Base-by-base conservation (phyloP, 1,140 invertebrate genomes). In the Andricus grossulariae region DNA sequence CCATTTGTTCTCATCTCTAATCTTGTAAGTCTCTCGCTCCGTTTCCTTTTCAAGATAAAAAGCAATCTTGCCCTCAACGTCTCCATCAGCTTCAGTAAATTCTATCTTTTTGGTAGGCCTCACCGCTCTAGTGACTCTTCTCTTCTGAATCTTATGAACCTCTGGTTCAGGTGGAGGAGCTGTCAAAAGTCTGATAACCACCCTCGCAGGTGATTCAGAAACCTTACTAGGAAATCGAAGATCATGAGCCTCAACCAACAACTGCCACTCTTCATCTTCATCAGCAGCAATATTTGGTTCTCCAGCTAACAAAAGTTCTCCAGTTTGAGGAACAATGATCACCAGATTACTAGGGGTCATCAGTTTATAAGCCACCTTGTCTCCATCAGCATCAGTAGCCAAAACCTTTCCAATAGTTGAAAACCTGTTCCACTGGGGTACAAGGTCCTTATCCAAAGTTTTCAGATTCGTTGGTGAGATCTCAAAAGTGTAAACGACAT, bases 21-120 rank as follows among this genome's bases (percentile, higher is more conserved):
- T 97, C 91, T 98, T 98, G 88, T 98, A 98, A 12, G 96, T 97
- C 88, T 98, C 97, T 84, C 96, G 94, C 75, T 98, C 96, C 21
- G 96, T 96, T 90, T 98, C 97, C 88, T 98, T 98, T 84, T 98
- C 97, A 70, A 98, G 90, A 55, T 96, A 95, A 88, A 98, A 98
- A 45, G 97, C 97, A 71, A 96, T 94, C 84, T 96, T 95, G 55
- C 96, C 96, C 88, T 98, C 96, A 4, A 94, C 94, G 85, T 97
- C 95, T 5, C 97, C 97, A 81, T 98, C 97, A 7, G 96, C 94
- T 89, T 98, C 97, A 0, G 96, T 96, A 86, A 98, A 98, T 81
- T 98, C 97, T 75, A 97, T 97, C 77, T 97, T 94, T 91, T 98
- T 98, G 0, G 97, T 98, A 3, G 97, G 97, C 50, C 97, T 91